phyloP scores from a whole-genome alignment of 2,888 invertebrate species.

The Spilosoma lubricipeda region DNA sequence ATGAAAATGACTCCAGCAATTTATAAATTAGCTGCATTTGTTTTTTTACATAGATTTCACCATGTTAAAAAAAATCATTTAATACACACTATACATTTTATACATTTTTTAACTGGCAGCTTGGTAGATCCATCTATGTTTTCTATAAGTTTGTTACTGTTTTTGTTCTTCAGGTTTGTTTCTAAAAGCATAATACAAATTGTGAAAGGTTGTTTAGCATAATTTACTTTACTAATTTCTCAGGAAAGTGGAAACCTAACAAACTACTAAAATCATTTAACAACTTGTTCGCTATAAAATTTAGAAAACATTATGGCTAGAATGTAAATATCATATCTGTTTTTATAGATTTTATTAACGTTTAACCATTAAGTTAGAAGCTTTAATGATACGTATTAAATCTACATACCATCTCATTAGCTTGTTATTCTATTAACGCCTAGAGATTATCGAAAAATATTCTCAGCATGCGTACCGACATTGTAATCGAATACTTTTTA shows the following conservation, averaged over 20 bases:
- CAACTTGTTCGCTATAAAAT: constrained; percentile 20
- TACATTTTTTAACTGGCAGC: not conserved
- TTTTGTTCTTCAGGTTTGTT: not conserved
- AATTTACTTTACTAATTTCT: not conserved
- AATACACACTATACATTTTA: too few relatives aligned
- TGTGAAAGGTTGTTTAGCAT: not conserved
- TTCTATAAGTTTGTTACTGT: not conserved
- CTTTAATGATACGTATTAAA: constrained; percentile 18
- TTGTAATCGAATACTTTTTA: constrained; percentile 40
- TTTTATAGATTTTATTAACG: constrained; percentile 23
- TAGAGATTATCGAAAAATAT: constrained; percentile 32
- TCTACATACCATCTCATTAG: constrained; percentile 15
- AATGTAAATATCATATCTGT: constrained; percentile 19
- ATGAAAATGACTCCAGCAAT: too few relatives aligned
- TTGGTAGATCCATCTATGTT: not conserved
- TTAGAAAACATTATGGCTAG: constrained; percentile 33
- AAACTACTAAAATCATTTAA: constrained; percentile 17
- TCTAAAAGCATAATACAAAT: not conserved
- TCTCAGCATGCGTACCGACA: constrained; percentile 33
- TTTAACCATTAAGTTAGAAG: constrained; percentile 23
- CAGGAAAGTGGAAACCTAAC: constrained; percentile 13
- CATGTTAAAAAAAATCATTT: too few relatives aligned
- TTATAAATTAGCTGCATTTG: too few relatives aligned
- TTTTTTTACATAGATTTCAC: too few relatives aligned
- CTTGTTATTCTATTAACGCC: constrained; percentile 26